Evolutionary conservation across 1,140 invertebrate species (phyloP), one percentile per base, ranked within the genome.

Genomic region (Tribolium madens): DNA sequence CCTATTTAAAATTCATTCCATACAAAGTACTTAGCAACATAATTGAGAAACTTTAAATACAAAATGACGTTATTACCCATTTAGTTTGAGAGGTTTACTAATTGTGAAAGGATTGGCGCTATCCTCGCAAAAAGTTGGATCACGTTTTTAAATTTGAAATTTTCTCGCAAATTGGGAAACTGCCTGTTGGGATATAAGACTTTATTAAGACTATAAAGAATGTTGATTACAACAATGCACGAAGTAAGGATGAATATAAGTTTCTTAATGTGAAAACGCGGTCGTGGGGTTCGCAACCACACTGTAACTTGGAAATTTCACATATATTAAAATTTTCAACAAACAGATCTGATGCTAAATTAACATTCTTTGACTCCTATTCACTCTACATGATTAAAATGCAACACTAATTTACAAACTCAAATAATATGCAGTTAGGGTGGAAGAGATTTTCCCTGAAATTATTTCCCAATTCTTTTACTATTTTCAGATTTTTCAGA

Each of bases 11-110:
- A 77, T 77, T 77, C 76, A 77, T 73, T 77, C 70, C 76, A 72
- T 77, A 77, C 53, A 77, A 70, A 77, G 76, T 77, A 77, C 76
- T 77, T 77, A 77, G 73, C 76, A 77, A 77, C 76, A 77, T 77
- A 77, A 77, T 77, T 73, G 76, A 73, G 76, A 77, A 77, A 77
- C 76, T 77, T 77, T 77, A 73, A 77, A 77, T 77, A 77, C 64
- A 46, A 72, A 73, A 72, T 52, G 70, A 52, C 50, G 50, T 72
- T 72, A 72, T 72, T 72, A 72, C 70, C 57, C 78, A 64, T 64
- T 64, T 64, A 31, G 13, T 57, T 18, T 53, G 13, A 53, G 9
- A 21, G 26, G 21, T 33, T 64, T 57, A 9, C 6, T 57, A 18
- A 57, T 18, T 57, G 18, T n/a, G 17, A 5, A 21, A 57, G n/a